These are phyloP conservation scores for Cactoblastis cactorum DNA, from an alignment of 2,888 invertebrate species.

Conservation along the genomic window DNA sequence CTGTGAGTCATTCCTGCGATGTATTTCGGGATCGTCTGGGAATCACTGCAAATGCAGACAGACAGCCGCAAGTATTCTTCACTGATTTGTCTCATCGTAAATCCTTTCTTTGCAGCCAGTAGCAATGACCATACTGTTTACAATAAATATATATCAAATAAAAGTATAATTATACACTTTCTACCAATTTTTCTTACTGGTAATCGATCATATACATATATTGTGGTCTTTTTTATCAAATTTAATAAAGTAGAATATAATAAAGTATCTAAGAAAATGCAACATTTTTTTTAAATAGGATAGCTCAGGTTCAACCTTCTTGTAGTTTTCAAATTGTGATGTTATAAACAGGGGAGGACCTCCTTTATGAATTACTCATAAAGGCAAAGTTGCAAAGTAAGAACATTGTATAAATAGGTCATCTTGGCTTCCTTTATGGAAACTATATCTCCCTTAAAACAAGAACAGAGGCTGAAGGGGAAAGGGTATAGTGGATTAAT, in stretches of 20 bases:
- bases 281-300: too few relatives aligned
- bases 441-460: conserved; percentile 25
- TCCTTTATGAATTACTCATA: conserved; percentile 58
- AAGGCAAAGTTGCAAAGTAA: conserved; percentile 51
- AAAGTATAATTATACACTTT: too few relatives aligned
- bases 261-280: too few relatives aligned
- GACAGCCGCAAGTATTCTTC: conserved; percentile 39
- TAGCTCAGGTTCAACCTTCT: too few relatives aligned
- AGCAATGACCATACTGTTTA: conserved; percentile 13
- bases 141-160: too few relatives aligned
- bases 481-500: conserved; percentile 36
- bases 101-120: conserved; percentile 34
- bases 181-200: too few relatives aligned
- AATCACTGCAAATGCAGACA: conserved; percentile 53
- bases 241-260: too few relatives aligned
- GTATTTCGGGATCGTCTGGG: conserved; percentile 66
- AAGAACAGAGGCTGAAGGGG: conserved; percentile 26
- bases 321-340: conserved; percentile 33
- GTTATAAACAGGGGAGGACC: conserved; percentile 30
- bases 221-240: too few relatives aligned
- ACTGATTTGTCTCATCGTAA: conserved; percentile 43
- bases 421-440: conserved; percentile 36
- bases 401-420: conserved; percentile 47
- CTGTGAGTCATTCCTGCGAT: conserved; percentile 50
- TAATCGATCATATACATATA: too few relatives aligned